Percentiles rank a stretch among this genome's conserved stretches.
phyloP scores from a whole-genome alignment of 2,113 vertebrate species.

The Chascanopsetta lugubris region DNA sequence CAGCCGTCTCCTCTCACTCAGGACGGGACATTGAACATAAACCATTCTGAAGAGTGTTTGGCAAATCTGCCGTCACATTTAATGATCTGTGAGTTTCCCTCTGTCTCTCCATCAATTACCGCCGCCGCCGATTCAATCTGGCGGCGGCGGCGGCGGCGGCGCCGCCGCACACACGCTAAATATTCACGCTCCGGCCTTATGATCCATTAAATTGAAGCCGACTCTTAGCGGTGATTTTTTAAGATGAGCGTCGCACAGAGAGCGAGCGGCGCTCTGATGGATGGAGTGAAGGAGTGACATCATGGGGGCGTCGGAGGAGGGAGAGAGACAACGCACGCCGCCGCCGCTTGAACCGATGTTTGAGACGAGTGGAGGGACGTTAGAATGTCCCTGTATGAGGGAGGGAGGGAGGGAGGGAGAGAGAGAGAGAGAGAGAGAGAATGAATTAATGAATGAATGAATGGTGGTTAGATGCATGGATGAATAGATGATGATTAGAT shows the following conservation, averaged over 20 bases:
- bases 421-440: no score
- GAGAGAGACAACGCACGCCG: conserved; percentile 14
- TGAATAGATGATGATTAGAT: no score
- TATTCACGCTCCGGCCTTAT: conserved; percentile 62
- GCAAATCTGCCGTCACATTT: conserved; percentile 65
- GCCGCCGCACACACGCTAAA: conserved; percentile 53
- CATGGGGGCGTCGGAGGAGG: conserved; percentile 38
- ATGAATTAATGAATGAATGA: no score
- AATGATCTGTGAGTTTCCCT: conserved; percentile 72
- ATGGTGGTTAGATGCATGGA: no score
- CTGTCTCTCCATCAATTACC: conserved; percentile 70
- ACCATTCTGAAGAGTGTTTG: conserved; percentile 67
- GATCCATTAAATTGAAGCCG: conserved; percentile 72
- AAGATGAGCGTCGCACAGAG: conserved; percentile 48
- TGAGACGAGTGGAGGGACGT: no score
- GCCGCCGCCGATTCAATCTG: conserved; percentile 59
- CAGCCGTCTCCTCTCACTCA: conserved; percentile 20
- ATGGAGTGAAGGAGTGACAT: conserved; percentile 51
- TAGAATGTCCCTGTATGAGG: no score
- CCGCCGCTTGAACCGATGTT: conserved; percentile 19
- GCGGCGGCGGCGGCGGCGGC: conserved; percentile 50
- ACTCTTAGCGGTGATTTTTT: conserved; percentile 68
- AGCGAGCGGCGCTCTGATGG: conserved; percentile 37
- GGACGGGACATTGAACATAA: conserved; percentile 55
- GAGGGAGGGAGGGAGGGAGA: no score